Percentiles rank a stretch among this genome's conserved stretches.
Conservation (phyloP, 2,797 vertebrate genomes). For the Microctenopoma lineatum region DNA sequence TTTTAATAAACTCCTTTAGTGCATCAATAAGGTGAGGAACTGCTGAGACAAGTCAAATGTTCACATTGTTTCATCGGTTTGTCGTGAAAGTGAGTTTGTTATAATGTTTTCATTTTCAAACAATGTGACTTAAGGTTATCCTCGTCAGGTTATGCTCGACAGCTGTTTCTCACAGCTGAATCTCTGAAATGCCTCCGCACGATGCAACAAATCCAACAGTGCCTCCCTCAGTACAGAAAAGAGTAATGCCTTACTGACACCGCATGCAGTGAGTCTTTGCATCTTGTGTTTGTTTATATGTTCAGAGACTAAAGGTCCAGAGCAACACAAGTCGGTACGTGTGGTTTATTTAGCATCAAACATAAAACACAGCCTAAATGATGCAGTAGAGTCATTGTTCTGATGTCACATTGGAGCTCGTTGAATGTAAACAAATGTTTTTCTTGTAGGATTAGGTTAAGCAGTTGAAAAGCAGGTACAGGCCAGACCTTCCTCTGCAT, state of each 20-base stretch:
- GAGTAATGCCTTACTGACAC: slow-evolving; percentile 43
- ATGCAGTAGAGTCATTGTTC: slow-evolving; percentile 14
- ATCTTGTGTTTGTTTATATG: background rate
- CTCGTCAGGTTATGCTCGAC: background rate
- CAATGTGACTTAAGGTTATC: slow-evolving; percentile 4
- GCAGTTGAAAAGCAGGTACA: slow-evolving; percentile 14
- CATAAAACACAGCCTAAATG: slow-evolving; percentile 14
- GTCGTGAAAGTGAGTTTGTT: background rate
- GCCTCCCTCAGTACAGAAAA: slow-evolving; percentile 75
- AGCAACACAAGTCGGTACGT: slow-evolving; percentile 5
- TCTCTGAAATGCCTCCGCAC: slow-evolving; percentile 10
- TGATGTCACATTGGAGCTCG: slow-evolving; percentile 10
- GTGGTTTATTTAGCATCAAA: slow-evolving; percentile 16
- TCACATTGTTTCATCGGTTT: slow-evolving; percentile 4
- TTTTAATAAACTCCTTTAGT: slow-evolving; percentile 31
- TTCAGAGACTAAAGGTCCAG: background rate
- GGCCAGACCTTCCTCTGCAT: slow-evolving; percentile 5
- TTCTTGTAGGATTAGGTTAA: slow-evolving; percentile 17
- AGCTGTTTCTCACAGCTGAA: slow-evolving; percentile 27
- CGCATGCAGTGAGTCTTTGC: slow-evolving; percentile 1
- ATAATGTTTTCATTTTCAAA: slow-evolving; percentile 6
- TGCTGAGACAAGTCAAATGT: slow-evolving; percentile 8
- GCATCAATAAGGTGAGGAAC: background rate
- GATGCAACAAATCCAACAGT: slow-evolving; percentile 73
- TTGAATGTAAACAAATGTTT: slow-evolving; percentile 25